Evolutionary conservation across 2,113 vertebrate genomes (phyloP).

Genomic region (Tinamus guttatus): DNA sequence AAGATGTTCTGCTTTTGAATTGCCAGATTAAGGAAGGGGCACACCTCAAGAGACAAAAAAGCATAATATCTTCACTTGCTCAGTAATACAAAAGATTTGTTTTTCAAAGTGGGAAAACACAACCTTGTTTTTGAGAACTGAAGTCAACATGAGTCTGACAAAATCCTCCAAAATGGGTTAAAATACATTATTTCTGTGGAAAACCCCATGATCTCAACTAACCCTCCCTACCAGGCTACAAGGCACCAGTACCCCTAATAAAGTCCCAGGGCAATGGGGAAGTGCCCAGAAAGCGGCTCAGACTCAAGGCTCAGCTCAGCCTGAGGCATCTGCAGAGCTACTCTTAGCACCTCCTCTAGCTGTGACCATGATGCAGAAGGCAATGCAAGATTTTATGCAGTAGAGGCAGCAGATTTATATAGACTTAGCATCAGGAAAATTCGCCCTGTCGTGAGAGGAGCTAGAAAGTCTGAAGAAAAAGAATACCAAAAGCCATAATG

Average conservation of each 20-base stretch:
- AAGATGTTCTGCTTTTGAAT: not conserved
- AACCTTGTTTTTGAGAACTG: not conserved
- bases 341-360: not conserved
- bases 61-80: too few species aligned
- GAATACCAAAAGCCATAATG: not conserved
- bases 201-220: not conserved
- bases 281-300: not conserved
- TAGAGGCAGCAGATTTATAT: not conserved
- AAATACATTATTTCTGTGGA: not conserved
- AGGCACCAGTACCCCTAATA: not conserved
- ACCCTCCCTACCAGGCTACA: not conserved
- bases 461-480: not conserved
- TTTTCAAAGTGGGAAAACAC: not conserved
- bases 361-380: not conserved
- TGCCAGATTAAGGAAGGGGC: not conserved
- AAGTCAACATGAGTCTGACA: not conserved
- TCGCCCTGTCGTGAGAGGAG: not conserved
- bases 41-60: not conserved
- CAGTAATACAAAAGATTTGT: not conserved
- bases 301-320: not conserved
- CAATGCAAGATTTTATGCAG: not conserved
- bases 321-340: not conserved
- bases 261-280: not conserved
- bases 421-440: not conserved
- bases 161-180: not conserved